Conservation (phyloP, 2,113 vertebrate genomes). For the Neodon shergylaensis region DNA sequence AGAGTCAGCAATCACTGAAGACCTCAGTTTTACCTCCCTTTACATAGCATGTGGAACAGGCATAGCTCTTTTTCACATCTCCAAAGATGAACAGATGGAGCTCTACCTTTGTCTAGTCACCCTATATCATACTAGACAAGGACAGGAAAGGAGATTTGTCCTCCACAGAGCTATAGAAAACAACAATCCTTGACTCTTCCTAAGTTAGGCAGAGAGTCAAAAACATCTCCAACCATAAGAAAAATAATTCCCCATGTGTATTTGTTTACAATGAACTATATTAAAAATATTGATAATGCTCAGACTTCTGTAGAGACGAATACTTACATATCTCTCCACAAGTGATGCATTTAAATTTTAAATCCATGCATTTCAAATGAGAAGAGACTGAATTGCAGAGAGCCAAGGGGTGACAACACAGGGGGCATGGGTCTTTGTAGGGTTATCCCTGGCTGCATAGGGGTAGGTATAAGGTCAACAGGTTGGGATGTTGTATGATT, state of each 20-base stretch:
- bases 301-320: neutral
- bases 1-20: neutral
- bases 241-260: neutral
- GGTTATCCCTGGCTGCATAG: neutral
- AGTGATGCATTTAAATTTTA: neutral
- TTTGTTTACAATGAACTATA: conserved; percentile 14
- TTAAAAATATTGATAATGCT: neutral
- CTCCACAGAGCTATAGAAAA: neutral
- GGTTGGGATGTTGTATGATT: no score
- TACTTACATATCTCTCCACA: neutral
- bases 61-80: neutral
- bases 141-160: neutral
- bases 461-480: neutral
- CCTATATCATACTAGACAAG: neutral
- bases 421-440: neutral
- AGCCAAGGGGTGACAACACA: neutral
- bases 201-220: neutral
- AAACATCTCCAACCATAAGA: neutral
- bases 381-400: neutral
- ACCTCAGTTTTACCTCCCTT: neutral
- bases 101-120: neutral
- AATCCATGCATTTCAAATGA: neutral
- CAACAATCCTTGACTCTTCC: neutral
- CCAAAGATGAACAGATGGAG: neutral
- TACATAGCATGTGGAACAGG: neutral